Base-by-base conservation (phyloP, 2,888 invertebrate species). In the Drosophila parthenogenetica region DNA sequence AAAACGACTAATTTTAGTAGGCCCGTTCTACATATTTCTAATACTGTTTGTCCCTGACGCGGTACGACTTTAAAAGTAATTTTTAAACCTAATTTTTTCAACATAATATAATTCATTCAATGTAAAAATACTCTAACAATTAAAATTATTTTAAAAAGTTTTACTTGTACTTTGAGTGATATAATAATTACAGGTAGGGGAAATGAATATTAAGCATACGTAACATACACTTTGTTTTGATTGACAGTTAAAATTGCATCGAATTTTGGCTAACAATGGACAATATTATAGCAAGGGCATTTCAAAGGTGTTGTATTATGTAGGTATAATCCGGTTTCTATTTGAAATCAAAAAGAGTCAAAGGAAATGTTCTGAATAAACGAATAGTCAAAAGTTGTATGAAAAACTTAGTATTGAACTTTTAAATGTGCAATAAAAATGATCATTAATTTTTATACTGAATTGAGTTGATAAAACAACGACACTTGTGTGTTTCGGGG, bases 361-460 rank as follows among this genome's bases (percentile, higher is more conserved):
- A 29, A 29, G 46, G 10, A 46, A 46, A 14, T 14, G 25, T 46
- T 46, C 25, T 49, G 29, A 29, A 5, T 32, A 4, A 11, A 32
- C 29, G 5, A 25, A 7, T 4, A 5, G 5, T n/a, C 10, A 39
- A 22, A 14, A 13, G 45, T 22, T n/a, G n/a, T 45, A 25, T 45
- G 25, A n/a, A 45, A 45, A 45, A n/a, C 14, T 22, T 1, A 22
- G 1, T 69, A 85, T 59, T 81, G 61, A 77, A 14, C 46, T 2
- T 11, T 10, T 5, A 29, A 16, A 29, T 16, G 0, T 29, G 70
- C 79, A 3, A 51, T 25, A 39, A 4, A 29, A 4, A 16, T 29
- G 8, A 40, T 40, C 17, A n/a, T 14, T 22, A 40, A 29, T 29
- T 16, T 16, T 25, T 79, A 83, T 73, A 74, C 76, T 62, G 46